Conservation (phyloP, 2,888 invertebrate species). For the Belgica antarctica region DNA sequence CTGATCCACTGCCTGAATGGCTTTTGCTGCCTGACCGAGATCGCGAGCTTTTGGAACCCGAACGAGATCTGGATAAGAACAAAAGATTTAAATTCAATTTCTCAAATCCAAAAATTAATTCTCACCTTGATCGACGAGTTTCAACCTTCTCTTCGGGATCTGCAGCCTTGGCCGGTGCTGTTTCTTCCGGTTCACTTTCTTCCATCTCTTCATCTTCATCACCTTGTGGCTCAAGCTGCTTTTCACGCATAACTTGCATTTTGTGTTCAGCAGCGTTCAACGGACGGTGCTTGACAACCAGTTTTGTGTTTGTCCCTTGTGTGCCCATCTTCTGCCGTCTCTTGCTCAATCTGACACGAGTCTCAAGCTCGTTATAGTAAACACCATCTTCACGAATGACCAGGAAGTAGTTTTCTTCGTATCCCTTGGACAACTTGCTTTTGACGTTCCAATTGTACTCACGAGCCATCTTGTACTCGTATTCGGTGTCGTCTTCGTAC, state of each 20-base stretch:
- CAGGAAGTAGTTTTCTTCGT: constrained; percentile 96
- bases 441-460: constrained; percentile 99
- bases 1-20: constrained; percentile 50
- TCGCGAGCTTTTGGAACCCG: constrained; percentile 48
- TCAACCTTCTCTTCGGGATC: constrained; percentile 46
- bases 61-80: constrained; percentile 48
- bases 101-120: constrained; percentile 48
- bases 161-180: constrained; percentile 46
- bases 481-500: constrained; percentile 86
- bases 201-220: constrained; percentile 70
- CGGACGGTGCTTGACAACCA: constrained; percentile 87
- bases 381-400: constrained; percentile 86
- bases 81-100: constrained; percentile 48
- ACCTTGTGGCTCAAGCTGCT: constrained; percentile 81
- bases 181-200: constrained; percentile 60
- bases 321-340: constrained; percentile 76
- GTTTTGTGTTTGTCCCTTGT: constrained; percentile 56
- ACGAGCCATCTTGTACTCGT: constrained; percentile 95
- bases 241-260: constrained; percentile 81
- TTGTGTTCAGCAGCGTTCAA: constrained; percentile 80
- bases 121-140: constrained; percentile 47
- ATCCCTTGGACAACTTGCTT: constrained; percentile 90
- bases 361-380: constrained; percentile 93
- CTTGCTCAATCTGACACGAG: constrained; percentile 90
- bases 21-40: constrained; percentile 47